Evolutionary conservation across 2,888 invertebrate genomes (phyloP).

Genomic region (Leucoptera coffeella): DNA sequence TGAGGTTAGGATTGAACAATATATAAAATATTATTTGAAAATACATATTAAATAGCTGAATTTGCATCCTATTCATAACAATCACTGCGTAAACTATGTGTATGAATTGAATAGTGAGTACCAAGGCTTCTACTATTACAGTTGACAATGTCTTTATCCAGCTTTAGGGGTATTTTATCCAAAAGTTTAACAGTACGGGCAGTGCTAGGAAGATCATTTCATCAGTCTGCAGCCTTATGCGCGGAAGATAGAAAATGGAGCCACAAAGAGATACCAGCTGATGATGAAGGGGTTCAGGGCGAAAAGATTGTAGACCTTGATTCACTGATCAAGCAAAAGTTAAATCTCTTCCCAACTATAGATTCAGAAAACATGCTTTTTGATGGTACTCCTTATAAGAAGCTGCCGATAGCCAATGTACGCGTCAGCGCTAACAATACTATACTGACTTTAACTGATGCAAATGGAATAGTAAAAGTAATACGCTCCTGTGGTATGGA

Average conservation of each 20-base stretch:
- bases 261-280: slow-evolving; percentile 35
- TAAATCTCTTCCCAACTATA: slow-evolving; percentile 66
- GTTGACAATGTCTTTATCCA: too few species aligned
- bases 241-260: slow-evolving; percentile 24
- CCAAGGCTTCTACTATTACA: too few species aligned
- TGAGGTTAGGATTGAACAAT: too few species aligned
- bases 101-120: too few species aligned
- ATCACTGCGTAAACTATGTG: too few species aligned
- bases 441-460: slow-evolving; percentile 68
- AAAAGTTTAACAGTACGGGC: too few species aligned
- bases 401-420: slow-evolving; percentile 79
- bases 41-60: too few species aligned
- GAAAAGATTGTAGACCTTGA: slow-evolving; percentile 70
- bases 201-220: too few species aligned
- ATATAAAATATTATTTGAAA: too few species aligned
- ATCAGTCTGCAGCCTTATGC: slow-evolving; percentile 12
- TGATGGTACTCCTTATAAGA: slow-evolving; percentile 69
- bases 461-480: slow-evolving; percentile 57
- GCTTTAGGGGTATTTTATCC: too few species aligned
- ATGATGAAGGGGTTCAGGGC: slow-evolving; percentile 74
- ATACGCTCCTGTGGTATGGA: slow-evolving; percentile 79
- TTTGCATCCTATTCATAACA: too few species aligned
- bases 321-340: slow-evolving; percentile 53
- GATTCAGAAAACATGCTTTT: slow-evolving; percentile 67
- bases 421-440: slow-evolving; percentile 85